Evolutionary conservation across 1,140 invertebrate genomes (phyloP).

Genomic region (Copidosoma floridanum): DNA sequence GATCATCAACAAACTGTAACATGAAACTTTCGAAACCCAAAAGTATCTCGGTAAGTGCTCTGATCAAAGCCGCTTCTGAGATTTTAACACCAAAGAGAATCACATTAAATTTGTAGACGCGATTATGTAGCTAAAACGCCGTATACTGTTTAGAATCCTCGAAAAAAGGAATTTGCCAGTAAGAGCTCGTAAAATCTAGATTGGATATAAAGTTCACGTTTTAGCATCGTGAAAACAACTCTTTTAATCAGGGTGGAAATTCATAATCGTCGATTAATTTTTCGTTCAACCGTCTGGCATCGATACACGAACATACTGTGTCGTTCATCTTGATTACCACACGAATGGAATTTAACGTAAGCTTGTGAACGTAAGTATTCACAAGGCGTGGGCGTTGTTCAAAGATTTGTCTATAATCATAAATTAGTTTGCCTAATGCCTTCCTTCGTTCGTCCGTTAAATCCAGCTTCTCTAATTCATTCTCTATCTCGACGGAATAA

Average conservation of each 20-base stretch:
- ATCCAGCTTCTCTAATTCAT: too few relatives aligned
- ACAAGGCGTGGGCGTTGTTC: constrained; percentile 21
- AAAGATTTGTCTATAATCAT: constrained; percentile 19
- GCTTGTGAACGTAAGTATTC: constrained; percentile 13
- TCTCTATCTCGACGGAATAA: too few relatives aligned
- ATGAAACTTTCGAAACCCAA: too few relatives aligned
- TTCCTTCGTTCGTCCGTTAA: too few relatives aligned
- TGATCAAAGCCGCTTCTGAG: too few relatives aligned
- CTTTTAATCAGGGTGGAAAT: constrained; percentile 54
- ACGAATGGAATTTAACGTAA: constrained; percentile 16
- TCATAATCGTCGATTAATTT: constrained; percentile 14
- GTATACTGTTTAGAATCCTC: neutral
- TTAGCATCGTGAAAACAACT: neutral
- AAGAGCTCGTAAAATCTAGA: neutral
- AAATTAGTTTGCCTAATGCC: neutral
- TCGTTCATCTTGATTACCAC: constrained; percentile 19
- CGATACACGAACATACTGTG: constrained; percentile 12
- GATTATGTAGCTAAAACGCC: neutral
- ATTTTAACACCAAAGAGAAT: neutral
- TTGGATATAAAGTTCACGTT: neutral
- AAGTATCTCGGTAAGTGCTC: too few relatives aligned
- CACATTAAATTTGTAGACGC: neutral
- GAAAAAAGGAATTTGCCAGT: neutral
- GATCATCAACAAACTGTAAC: neutral
- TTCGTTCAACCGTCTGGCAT: neutral